These are phyloP conservation scores for Acestrorhynchus altus DNA, from an alignment of 2,797 vertebrate genomes.

Conservation along the genomic window DNA sequence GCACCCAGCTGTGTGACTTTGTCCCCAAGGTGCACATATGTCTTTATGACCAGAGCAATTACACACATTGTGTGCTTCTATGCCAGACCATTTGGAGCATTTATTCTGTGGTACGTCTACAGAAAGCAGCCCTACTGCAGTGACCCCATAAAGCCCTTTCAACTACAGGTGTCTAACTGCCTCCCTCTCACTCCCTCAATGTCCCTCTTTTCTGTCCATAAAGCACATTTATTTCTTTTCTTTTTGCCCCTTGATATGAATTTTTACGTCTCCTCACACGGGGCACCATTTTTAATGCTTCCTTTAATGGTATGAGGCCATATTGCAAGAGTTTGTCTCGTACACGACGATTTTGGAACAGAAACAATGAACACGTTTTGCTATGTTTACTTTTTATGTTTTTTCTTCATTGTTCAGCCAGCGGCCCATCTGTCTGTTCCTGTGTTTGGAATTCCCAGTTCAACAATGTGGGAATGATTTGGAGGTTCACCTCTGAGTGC, in stretches of 20 bases:
- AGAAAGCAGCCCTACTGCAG: not conserved
- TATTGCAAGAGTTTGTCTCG: conserved; percentile 6
- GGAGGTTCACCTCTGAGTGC: conserved; percentile 34
- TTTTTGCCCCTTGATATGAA: not conserved
- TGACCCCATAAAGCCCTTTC: not conserved
- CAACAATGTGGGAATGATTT: conserved; percentile 9
- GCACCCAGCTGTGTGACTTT: not conserved
- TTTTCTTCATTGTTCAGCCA: conserved; percentile 25
- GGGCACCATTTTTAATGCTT: not conserved
- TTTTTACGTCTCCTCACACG: not conserved
- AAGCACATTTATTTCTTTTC: not conserved
- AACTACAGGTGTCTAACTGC: conserved; percentile 18
- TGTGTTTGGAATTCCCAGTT: conserved; percentile 24
- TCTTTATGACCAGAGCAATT: conserved; percentile 16
- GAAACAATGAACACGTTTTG: no score
- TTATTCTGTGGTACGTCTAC: not conserved
- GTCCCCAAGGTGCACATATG: not conserved
- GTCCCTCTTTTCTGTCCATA: not conserved
- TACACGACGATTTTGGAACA: not conserved
- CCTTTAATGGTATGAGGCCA: conserved; percentile 19
- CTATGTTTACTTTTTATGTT: conserved; percentile 16
- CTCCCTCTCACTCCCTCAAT: not conserved
- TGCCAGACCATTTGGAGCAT: not conserved
- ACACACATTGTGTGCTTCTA: not conserved
- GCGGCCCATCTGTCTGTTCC: not conserved